phyloP scores from a whole-genome alignment of 2,113 vertebrate species.

The Coturnix japonica region DNA sequence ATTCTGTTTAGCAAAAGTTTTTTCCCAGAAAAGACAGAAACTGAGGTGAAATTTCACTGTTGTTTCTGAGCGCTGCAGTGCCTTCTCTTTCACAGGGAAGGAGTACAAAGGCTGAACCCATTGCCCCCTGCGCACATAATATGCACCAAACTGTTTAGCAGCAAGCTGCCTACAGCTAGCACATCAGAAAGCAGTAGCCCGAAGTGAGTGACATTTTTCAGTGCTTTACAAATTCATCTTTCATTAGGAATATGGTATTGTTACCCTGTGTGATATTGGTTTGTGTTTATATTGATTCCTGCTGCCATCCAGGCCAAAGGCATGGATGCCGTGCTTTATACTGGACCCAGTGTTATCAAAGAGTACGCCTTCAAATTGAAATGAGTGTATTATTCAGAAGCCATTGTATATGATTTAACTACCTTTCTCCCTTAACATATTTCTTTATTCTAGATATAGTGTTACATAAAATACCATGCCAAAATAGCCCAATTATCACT shows the following conservation, averaged over 20 bases:
- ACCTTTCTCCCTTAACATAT: background rate
- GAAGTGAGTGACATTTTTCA: background rate
- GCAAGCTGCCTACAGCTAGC: background rate
- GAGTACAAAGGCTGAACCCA: background rate
- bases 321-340: background rate
- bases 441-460: background rate
- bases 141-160: background rate
- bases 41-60: background rate
- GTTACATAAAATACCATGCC: background rate
- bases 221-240: background rate
- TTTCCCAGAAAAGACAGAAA: background rate
- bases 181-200: background rate
- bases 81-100: background rate
- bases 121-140: fast-evolving
- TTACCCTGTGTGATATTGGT: background rate
- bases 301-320: background rate
- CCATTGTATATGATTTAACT: background rate
- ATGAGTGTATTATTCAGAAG: background rate
- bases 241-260: fast-evolving
- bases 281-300: background rate
- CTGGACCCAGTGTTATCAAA: background rate
- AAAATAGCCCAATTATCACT: background rate
- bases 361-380: background rate
- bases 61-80: background rate
- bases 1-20: background rate